Percentiles rank a stretch among this genome's conserved stretches.
These are phyloP conservation scores for Gorsachius magnificus DNA, from an alignment of 2,797 vertebrate genomes.

Conservation along the genomic window DNA sequence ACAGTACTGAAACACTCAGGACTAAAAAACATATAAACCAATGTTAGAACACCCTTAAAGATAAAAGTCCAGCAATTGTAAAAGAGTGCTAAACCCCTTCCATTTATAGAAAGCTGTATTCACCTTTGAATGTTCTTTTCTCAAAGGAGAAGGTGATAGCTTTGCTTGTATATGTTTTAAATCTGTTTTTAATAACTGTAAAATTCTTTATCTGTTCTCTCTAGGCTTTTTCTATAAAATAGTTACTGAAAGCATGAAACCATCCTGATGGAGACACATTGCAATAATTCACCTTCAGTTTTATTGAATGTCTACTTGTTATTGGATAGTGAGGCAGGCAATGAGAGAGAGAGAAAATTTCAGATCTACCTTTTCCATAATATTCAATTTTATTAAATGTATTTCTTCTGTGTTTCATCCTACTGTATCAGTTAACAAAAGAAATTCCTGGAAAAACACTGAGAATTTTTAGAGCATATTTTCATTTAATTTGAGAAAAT, in stretches of 20 bases:
- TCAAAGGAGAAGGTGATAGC: not conserved
- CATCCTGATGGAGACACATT: not conserved
- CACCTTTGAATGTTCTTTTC: not conserved
- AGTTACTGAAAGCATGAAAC: not conserved
- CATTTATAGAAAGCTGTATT: not conserved
- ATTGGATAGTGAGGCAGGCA: not conserved
- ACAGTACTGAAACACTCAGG: not conserved
- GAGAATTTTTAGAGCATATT: not conserved
- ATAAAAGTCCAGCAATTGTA: not conserved
- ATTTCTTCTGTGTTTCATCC: not conserved
- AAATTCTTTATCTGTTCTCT: not conserved
- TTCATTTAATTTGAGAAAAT: not conserved
- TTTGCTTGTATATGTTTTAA: not conserved
- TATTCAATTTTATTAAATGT: not conserved
- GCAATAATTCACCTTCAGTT: not conserved
- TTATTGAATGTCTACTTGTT: not conserved
- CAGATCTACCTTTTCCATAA: not conserved
- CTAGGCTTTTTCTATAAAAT: not conserved
- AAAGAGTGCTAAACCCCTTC: not conserved
- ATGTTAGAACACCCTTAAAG: not conserved
- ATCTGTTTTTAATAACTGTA: not conserved
- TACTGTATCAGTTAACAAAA: not conserved
- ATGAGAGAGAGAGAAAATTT: not conserved
- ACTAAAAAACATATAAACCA: not conserved
- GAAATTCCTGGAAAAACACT: not conserved